Conservation (phyloP, 2,113 vertebrate genomes). For the Helogale parvula region DNA sequence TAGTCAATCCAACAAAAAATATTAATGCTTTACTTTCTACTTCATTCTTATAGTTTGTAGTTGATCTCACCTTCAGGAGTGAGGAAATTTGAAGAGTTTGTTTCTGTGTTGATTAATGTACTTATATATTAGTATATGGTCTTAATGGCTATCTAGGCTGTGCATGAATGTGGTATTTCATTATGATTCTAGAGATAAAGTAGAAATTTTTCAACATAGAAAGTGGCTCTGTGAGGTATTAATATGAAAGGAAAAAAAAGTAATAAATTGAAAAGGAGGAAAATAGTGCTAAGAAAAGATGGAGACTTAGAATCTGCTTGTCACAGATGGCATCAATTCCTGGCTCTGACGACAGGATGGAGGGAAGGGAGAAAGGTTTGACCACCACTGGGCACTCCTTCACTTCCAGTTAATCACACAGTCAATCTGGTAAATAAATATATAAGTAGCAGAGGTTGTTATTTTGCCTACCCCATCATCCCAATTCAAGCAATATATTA, state of each 20-base stretch:
- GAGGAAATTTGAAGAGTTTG: not conserved
- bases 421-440: not conserved
- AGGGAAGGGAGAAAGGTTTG: not conserved
- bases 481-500: not conserved
- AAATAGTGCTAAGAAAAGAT: not conserved
- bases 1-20: not conserved
- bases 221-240: not conserved
- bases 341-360: not conserved
- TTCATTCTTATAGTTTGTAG: not conserved
- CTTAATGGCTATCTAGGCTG: not conserved
- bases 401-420: not conserved
- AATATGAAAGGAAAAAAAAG: not conserved
- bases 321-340: not conserved
- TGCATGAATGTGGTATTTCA: not conserved
- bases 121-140: not conserved
- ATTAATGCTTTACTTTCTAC: not conserved
- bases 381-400: not conserved
- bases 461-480: not conserved
- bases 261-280: not conserved
- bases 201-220: not conserved
- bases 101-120: not conserved
- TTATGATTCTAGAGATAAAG: not conserved
- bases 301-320: not conserved
- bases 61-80: not conserved
- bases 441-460: not conserved